Percentiles rank a stretch among this genome's conserved stretches.
These are phyloP conservation scores for Hypothenemus hampei DNA, from an alignment of 1,140 invertebrate genomes.

Conservation along the genomic window DNA sequence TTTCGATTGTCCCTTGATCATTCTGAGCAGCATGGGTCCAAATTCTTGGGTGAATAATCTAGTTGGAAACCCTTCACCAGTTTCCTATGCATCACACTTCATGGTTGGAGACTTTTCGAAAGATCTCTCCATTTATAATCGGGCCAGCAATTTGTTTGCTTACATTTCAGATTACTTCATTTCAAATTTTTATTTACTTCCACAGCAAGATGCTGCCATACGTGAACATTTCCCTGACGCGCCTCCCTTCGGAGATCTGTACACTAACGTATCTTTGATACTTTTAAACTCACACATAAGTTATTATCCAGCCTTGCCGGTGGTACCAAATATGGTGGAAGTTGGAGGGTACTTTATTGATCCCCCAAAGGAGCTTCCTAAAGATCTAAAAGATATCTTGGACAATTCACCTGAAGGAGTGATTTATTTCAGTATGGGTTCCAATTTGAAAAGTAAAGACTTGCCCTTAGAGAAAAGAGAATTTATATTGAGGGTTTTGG, in stretches of 20 bases:
- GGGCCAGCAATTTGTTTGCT: conserved; percentile 37
- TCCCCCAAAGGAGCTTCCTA: conserved; percentile 41
- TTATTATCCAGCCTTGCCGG: conserved; percentile 50
- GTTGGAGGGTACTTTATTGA: conserved; percentile 52
- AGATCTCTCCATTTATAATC: conserved; percentile 47
- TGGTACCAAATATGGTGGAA: conserved; percentile 52
- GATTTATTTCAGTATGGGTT: conserved; percentile 57
- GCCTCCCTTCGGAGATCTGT: conserved; percentile 49
- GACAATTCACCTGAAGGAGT: conserved; percentile 54
- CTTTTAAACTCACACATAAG: conserved; percentile 56
- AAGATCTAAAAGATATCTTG: conserved; percentile 52
- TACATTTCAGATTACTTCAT: conserved; percentile 43
- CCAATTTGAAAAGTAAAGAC: conserved; percentile 46
- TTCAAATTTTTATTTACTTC: conserved; percentile 27
- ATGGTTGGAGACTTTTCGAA: conserved; percentile 36
- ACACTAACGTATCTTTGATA: conserved; percentile 48
- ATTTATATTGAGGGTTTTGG: conserved; percentile 46
- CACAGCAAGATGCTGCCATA: conserved; percentile 41
- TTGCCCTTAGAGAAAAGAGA: conserved; percentile 42
- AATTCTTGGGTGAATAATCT: conserved; percentile 29
- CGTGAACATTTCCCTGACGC: conserved; percentile 44
- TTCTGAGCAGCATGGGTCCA: conserved; percentile 43
- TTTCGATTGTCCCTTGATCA: conserved; percentile 45
- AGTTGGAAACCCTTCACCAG: conserved; percentile 43
- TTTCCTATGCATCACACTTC: conserved; percentile 41